Conservation (phyloP, 2,113 vertebrate genomes). For the Erythrolamprus reginae region DNA sequence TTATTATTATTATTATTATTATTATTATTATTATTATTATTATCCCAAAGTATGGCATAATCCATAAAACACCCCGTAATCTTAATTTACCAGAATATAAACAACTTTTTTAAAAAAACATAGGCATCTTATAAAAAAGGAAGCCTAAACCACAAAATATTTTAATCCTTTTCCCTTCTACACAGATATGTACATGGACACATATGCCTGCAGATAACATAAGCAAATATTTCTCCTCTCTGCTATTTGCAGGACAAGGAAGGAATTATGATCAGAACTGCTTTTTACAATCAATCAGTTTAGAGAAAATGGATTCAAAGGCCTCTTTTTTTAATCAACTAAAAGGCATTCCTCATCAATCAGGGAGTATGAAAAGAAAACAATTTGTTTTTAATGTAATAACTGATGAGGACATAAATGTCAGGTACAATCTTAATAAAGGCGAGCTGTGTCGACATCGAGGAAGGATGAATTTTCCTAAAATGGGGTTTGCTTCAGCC, state of each 20-base stretch:
- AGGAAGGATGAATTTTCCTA: background rate
- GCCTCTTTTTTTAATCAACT: background rate
- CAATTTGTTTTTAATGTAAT: background rate
- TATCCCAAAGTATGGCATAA: background rate
- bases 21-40: too few species aligned
- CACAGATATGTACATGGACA: background rate
- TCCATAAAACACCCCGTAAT: background rate
- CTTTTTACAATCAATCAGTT: background rate
- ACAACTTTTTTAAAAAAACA: background rate
- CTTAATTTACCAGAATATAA: background rate
- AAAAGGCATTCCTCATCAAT: background rate
- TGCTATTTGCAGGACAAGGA: background rate
- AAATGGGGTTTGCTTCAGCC: background rate
- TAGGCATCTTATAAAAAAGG: background rate
- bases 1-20: too few species aligned
- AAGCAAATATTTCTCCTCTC: background rate
- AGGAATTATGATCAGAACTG: background rate
- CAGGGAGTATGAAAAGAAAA: background rate
- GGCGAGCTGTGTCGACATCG: background rate
- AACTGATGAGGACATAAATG: background rate
- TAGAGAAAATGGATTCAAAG: background rate
- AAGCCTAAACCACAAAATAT: background rate
- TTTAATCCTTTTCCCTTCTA: background rate
- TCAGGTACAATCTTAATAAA: background rate
- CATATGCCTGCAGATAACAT: background rate